Evolutionary conservation across 2,888 invertebrate genomes (phyloP), one percentile per base, ranked within the genome.

Genomic region (Caenorhabditis drosophilae): DNA sequence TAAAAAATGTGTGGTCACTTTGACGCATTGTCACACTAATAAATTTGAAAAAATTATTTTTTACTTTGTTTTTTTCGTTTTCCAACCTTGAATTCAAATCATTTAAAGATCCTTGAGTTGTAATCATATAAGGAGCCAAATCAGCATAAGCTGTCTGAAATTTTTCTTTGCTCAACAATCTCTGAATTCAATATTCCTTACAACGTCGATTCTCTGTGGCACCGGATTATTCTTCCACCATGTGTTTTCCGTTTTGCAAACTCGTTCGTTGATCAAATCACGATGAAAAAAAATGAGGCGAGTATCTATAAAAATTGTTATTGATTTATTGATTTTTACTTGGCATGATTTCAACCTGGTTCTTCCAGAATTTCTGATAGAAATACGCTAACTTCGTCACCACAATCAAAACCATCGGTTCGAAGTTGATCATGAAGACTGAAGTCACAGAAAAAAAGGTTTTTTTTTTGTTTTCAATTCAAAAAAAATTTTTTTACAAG

Each of bases 321-420:
- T n/a, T n/a, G n/a, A n/a, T n/a, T n/a, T n/a, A n/a, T n/a, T n/a
- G n/a, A n/a, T n/a, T n/a, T n/a, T n/a, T n/a, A n/a, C n/a, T n/a
- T n/a, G n/a, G n/a, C n/a, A n/a, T n/a, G n/a, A n/a, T n/a, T n/a
- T n/a, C n/a, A n/a, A n/a, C n/a, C n/a, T 47, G 47, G 47, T 38
- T 70, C 70, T 15, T 60, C 67, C 16, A 78, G 46, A 18, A 64
- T 67, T 20, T 73, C 52, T 7, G 71, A 70, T 38, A 80, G 57
- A 12, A 73, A 67, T 12, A 52, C 46, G n/a, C 69, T 74, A 2
- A 71, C 67, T 9, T 53, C 68, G 18, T 78, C 75, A 4, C 80
- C 80, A 51, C 80, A 80, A 46, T 80, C 80, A 40, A 74, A 66
- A 6, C 80, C 80, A 40, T 80, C 80, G 6, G 76, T 70, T 12